Conservation (phyloP, 2,113 vertebrate species). For the Ammospiza caudacuta region DNA sequence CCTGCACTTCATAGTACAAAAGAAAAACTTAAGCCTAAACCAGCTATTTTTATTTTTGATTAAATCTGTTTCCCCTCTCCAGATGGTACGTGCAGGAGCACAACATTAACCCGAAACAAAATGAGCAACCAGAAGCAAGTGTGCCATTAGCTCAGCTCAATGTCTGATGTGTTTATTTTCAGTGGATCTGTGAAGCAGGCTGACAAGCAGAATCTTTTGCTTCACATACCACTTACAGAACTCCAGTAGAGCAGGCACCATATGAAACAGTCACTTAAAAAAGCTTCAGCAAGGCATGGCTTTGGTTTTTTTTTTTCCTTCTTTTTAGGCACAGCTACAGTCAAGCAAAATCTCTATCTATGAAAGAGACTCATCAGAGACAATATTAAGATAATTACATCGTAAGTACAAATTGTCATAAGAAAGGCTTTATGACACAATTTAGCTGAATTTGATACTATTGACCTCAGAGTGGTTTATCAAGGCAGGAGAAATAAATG, state of each 20-base stretch:
- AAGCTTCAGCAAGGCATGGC: not conserved
- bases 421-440: not conserved
- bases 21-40: constrained; percentile 57
- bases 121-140: constrained; percentile 65
- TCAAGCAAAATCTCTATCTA: not conserved
- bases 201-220: constrained; percentile 51
- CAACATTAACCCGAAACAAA: constrained; percentile 46
- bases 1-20: constrained; percentile 33
- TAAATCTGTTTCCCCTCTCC: constrained; percentile 50
- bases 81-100: constrained; percentile 39
- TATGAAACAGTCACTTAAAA: constrained; percentile 29
- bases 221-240: constrained; percentile 29
- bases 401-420: constrained; percentile 17
- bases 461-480: constrained; percentile 18
- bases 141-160: constrained; percentile 42
- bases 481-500: constrained; percentile 25
- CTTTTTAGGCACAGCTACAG: not conserved
- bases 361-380: constrained; percentile 15
- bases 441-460: constrained; percentile 24
- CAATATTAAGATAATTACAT: constrained; percentile 54
- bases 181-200: constrained; percentile 50
- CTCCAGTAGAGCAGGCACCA: constrained; percentile 9
- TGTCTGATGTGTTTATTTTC: constrained; percentile 72
- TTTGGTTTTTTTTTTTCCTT: not conserved
- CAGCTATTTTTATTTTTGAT: constrained; percentile 65